Evolutionary conservation across 2,797 vertebrate genomes (phyloP), one percentile per base, ranked within the genome.

Genomic region (Leptoclinus maculatus): DNA sequence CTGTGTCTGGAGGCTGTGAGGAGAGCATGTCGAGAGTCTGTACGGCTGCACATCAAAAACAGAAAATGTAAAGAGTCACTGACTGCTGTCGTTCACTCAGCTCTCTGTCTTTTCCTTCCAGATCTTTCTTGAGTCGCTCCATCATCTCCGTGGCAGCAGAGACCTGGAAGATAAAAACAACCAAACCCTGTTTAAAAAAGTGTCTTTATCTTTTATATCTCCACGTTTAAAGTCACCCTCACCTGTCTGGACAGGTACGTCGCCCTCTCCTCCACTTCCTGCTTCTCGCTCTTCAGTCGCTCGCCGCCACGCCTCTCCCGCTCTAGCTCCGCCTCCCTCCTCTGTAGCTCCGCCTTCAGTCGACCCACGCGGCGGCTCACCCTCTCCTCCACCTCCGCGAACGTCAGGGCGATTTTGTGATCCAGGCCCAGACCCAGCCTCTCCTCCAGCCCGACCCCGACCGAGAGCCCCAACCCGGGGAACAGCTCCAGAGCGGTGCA

Each of bases 341-440:
- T 91, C 76, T 94, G 93, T 0, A 93, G 94, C 59, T 94, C 95
- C 76, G 86, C 95, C 83, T 87, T 94, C 8, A 96, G 94, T 2
- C 92, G 93, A 7, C 87, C 93, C 59, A 96, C 84, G 8, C 95
- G 95, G 68, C 91, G 93, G 0, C 89, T 95, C 76, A 96, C 95
- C 89, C 88, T 93, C 76, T 96, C 95, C 87, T 95, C 96, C 53
- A 96, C 95, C 17, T 95, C 95, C 0, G 92, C 94, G 25, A 96
- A 94, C 29, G 88, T 93, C 13, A 90, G 93, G 0, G 91, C 94
- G 29, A 96, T 93, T 0, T 91, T 94, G 0, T 74, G 92, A 29
- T 93, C 92, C 54, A 91, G 93, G 2, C 96, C 96, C 0, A 94
- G 93, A 5, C 91, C 95, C 43, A 95, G 91, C 21, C 85, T 71